Evolutionary conservation across 1,140 invertebrate genomes (phyloP).

Genomic region (Anadara kagoshimensis): DNA sequence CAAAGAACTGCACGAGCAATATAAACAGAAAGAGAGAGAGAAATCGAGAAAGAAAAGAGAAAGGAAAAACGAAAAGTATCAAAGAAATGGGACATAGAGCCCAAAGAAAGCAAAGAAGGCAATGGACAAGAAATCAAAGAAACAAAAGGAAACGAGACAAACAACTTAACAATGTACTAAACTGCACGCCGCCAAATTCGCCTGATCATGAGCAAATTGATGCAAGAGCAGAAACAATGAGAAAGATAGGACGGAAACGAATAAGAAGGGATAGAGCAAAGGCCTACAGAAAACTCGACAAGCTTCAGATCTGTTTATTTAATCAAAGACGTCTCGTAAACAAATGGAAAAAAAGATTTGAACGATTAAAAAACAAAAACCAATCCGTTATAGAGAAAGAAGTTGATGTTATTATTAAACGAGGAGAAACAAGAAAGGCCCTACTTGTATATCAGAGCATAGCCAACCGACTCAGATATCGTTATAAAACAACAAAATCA

Average conservation of each 20-base stretch:
- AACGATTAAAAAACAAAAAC: background rate
- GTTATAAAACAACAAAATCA: background rate
- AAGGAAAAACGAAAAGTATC: no score
- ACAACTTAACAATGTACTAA: no score
- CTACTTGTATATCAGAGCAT: constrained; percentile 1
- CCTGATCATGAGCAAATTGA: no score
- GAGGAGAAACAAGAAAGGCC: background rate
- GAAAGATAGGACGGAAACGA: background rate
- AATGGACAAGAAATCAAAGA: no score
- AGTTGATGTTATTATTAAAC: background rate
- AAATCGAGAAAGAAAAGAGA: background rate
- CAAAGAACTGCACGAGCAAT: background rate
- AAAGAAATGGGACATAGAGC: no score
- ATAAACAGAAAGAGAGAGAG: constrained; percentile 24
- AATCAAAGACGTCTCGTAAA: background rate
- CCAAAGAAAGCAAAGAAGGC: background rate
- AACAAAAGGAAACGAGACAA: no score
- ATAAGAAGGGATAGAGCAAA: constrained; percentile 2
- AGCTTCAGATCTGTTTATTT: background rate
- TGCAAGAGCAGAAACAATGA: background rate
- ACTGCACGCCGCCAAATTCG: no score
- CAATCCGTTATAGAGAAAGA: background rate
- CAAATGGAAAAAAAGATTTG: background rate
- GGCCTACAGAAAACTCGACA: background rate
- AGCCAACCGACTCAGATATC: background rate